phyloP scores from a whole-genome alignment of 2,797 vertebrate species.

The Melanotaenia boesemani region DNA sequence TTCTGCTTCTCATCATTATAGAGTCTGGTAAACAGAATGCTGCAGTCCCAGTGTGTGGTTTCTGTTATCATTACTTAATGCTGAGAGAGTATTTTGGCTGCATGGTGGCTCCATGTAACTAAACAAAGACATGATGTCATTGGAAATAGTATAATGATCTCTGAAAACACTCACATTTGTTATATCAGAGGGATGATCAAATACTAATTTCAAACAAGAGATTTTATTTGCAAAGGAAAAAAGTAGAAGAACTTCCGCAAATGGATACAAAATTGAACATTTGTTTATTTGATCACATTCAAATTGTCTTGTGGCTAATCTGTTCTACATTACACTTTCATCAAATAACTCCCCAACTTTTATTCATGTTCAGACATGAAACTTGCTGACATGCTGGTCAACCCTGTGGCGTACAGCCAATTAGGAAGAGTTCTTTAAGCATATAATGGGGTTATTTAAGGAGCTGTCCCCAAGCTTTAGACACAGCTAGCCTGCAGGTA shows the following conservation, averaged over 20 bases:
- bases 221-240: not conserved
- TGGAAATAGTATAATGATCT: conserved; percentile 16
- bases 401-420: conserved; percentile 25
- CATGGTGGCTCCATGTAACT: conserved; percentile 27
- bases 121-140: conserved; percentile 20
- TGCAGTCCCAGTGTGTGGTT: conserved; percentile 31
- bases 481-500: conserved; percentile 24
- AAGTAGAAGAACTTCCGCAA: conserved; percentile 20
- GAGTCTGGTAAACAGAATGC: conserved; percentile 43
- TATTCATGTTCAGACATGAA: conserved; percentile 49
- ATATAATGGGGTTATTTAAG: conserved; percentile 31
- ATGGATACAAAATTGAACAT: conserved; percentile 40
- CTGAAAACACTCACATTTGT: conserved; percentile 8
- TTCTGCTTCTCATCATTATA: conserved; percentile 57
- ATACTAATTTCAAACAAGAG: not conserved
- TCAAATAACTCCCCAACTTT: conserved; percentile 24
- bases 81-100: conserved; percentile 29
- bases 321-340: conserved; percentile 42
- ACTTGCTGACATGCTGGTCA: conserved; percentile 25
- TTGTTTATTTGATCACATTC: conserved; percentile 51
- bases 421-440: conserved; percentile 43
- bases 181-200: not conserved
- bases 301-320: conserved; percentile 20
- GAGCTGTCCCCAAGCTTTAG: conserved; percentile 9
- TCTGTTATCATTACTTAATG: conserved; percentile 35